Evolutionary conservation across 2,113 vertebrate species (phyloP).

Genomic region (Piprites chloris): DNA sequence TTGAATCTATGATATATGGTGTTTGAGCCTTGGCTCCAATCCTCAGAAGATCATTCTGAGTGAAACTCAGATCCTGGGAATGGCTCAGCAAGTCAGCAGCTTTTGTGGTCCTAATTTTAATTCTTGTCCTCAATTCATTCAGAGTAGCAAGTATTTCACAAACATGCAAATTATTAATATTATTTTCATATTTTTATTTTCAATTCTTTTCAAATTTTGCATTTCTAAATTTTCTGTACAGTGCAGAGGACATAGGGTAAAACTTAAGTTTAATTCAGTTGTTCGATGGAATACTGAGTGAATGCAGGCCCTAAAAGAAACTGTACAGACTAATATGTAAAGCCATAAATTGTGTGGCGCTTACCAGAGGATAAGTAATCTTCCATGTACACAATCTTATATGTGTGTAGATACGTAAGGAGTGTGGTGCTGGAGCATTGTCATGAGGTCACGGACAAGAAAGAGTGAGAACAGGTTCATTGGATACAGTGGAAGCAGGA

Average conservation of each 20-base stretch:
- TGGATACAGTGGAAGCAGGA: neutral
- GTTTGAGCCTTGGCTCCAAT: too few relatives aligned
- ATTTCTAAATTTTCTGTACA: neutral
- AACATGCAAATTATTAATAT: neutral
- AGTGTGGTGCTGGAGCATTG: neutral
- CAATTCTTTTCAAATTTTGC: neutral
- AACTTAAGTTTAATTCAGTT: neutral
- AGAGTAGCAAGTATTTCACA: neutral
- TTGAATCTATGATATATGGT: too few relatives aligned
- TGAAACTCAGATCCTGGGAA: neutral
- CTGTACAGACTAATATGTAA: neutral
- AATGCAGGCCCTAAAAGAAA: neutral
- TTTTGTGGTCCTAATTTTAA: neutral
- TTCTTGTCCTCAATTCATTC: neutral
- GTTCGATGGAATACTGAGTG: neutral
- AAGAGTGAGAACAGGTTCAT: neutral
- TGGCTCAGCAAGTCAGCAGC: neutral
- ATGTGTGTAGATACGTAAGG: fast-evolving
- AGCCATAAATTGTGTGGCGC: neutral
- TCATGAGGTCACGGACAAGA: neutral
- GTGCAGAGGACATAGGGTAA: neutral
- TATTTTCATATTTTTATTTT: neutral
- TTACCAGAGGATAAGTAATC: neutral
- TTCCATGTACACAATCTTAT: neutral
- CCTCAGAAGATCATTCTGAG: neutral